Percentiles rank a stretch among this genome's conserved stretches.
phyloP scores from a whole-genome alignment of 2,888 invertebrate genomes.

The Drosophila siamana region DNA sequence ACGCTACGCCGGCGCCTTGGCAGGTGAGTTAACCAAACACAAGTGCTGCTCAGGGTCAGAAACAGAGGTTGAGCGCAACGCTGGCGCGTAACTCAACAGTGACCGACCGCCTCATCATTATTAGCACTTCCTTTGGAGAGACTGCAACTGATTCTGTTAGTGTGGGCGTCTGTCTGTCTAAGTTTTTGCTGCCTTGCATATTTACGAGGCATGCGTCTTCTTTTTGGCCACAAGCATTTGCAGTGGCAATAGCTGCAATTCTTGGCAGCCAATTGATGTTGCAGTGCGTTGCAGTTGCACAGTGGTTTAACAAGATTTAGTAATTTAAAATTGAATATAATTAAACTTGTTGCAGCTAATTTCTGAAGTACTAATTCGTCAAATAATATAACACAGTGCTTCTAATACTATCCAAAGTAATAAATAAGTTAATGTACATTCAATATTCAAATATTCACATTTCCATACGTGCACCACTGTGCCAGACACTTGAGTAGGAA shows the following conservation, averaged over 20 bases:
- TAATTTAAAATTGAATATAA: too few relatives aligned
- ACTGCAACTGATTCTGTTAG: conserved; percentile 25
- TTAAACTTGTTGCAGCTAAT: too few relatives aligned
- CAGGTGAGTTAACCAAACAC: conserved; percentile 68
- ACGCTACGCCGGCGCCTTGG: conserved; percentile 44
- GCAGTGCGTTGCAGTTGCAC: conserved; percentile 62
- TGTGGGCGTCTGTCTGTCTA: conserved; percentile 73
- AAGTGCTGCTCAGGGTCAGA: conserved; percentile 51
- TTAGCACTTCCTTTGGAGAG: conserved; percentile 75
- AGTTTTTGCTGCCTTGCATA: conserved; percentile 77
- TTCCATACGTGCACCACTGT: conserved; percentile 51
- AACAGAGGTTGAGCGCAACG: conserved; percentile 20
- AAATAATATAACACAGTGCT: too few relatives aligned
- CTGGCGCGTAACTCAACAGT: conserved; percentile 74
- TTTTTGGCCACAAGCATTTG: conserved; percentile 54
- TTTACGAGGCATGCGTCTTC: conserved; percentile 78
- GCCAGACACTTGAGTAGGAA: conserved; percentile 67
- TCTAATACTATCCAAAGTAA: too few relatives aligned
- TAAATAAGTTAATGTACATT: too few relatives aligned
- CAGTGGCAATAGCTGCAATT: conserved; percentile 47
- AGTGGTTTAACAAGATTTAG: conserved; percentile 47
- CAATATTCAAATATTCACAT: neutral
- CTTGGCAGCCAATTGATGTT: conserved; percentile 71
- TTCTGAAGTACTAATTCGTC: too few relatives aligned
- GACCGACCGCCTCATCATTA: conserved; percentile 70